Percentiles rank a stretch among this genome's conserved stretches.
phyloP scores from a whole-genome alignment of 1,140 invertebrate species.

The Spodoptera litura region DNA sequence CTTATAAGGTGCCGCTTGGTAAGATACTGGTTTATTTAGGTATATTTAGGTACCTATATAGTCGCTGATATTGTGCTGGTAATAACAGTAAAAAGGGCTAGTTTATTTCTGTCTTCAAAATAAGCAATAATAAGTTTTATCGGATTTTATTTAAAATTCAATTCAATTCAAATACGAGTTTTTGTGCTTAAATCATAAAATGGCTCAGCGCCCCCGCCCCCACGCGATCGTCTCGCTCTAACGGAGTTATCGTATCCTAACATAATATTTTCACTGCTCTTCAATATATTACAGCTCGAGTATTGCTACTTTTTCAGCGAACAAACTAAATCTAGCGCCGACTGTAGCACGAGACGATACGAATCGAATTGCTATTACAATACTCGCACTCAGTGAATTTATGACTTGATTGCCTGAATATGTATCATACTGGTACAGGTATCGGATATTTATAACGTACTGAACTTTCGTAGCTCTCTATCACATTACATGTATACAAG shows the following conservation, averaged over 20 bases:
- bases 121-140: not conserved
- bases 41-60: too few relatives aligned
- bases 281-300: constrained; percentile 12
- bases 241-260: constrained; percentile 19
- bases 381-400: not conserved
- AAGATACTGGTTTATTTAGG: too few relatives aligned
- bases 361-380: not conserved
- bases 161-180: not conserved
- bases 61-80: too few relatives aligned
- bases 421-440: constrained; percentile 1
- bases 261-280: constrained; percentile 26
- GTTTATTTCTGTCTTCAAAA: too few relatives aligned
- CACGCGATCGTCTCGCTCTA: constrained; percentile 17
- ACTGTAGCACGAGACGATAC: not conserved
- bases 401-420: constrained; percentile 14
- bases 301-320: constrained; percentile 25
- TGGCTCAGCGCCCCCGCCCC: not conserved
- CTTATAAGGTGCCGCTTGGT: not conserved
- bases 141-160: not conserved
- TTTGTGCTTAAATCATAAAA: constrained; percentile 1
- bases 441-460: not conserved
- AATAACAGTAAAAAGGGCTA: too few relatives aligned
- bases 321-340: constrained; percentile 9
- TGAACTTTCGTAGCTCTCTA: not conserved
- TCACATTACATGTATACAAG: not conserved